These are phyloP conservation scores for Sebastiscus tertius DNA, from an alignment of 2,797 vertebrate genomes.

Conservation along the genomic window DNA sequence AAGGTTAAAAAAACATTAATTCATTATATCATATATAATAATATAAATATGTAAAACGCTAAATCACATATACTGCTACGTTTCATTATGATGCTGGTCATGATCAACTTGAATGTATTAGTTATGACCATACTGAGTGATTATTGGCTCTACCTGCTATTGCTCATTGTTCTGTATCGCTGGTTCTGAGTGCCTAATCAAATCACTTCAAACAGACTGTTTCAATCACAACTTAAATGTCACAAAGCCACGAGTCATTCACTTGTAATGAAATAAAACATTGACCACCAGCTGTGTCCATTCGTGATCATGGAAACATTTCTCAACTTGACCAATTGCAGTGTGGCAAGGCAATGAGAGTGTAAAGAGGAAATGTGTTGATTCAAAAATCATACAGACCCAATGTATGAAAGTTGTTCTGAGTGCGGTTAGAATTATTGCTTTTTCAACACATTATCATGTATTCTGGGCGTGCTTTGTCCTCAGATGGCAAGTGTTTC, in stretches of 20 bases:
- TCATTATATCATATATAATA: no score
- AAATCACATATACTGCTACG: neutral
- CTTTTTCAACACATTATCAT: neutral
- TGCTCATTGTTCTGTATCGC: neutral
- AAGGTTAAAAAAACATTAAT: no score
- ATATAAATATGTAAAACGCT: no score
- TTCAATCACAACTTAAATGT: constrained; percentile 5
- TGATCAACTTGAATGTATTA: neutral
- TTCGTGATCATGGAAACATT: constrained; percentile 15
- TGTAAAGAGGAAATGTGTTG: no score
- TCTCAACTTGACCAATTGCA: neutral
- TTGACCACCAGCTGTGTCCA: neutral
- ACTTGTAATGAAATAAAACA: neutral
- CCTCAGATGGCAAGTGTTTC: neutral
- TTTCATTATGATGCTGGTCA: neutral
- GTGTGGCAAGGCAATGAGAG: neutral
- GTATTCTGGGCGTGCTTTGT: neutral
- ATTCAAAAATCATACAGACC: neutral
- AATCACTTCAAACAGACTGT: constrained; percentile 1
- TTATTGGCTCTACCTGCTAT: neutral
- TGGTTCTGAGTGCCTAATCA: neutral
- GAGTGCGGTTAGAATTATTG: neutral
- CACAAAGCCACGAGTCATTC: neutral
- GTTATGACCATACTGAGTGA: neutral
- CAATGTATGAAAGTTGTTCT: neutral